Conservation (phyloP, 2,797 vertebrate genomes). For the Limosa lapponica region DNA sequence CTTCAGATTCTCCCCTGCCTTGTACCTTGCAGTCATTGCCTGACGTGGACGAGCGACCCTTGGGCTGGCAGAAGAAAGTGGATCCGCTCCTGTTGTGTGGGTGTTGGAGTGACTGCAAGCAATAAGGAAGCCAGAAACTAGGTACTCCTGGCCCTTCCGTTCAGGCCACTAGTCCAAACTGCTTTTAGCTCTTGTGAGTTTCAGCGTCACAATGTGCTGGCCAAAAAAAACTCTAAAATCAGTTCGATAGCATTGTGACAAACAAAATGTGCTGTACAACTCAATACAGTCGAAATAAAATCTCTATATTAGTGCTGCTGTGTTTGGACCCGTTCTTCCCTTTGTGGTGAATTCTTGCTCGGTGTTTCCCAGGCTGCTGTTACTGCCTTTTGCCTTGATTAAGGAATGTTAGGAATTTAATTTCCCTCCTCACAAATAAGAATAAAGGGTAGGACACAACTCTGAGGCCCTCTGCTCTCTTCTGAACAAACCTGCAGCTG, state of each 20-base stretch:
- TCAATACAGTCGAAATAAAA: constrained; percentile 82
- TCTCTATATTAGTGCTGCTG: constrained; percentile 84
- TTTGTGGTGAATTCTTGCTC: neutral
- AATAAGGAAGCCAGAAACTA: constrained; percentile 42
- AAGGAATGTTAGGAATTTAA: neutral
- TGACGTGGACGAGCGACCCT: neutral
- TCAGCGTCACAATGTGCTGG: constrained; percentile 78
- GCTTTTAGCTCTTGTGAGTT: constrained; percentile 79
- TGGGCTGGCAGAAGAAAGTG: neutral
- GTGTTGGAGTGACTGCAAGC: constrained; percentile 29
- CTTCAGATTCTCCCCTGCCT: constrained; percentile 52
- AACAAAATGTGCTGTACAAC: constrained; percentile 83
- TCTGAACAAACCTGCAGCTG: neutral
- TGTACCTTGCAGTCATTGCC: constrained; percentile 43
- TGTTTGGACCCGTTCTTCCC: constrained; percentile 59
- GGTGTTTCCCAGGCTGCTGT: neutral
- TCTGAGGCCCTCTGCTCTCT: neutral
- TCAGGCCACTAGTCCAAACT: constrained; percentile 75
- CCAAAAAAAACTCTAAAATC: constrained; percentile 75
- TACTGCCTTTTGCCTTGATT: neutral
- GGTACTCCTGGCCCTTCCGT: constrained; percentile 61
- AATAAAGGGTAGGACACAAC: neutral
- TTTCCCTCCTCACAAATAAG: neutral
- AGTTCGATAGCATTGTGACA: constrained; percentile 82
- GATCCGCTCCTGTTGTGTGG: neutral